A percentile compares a stretch with the other conserved stretches of the same genome.
These are phyloP conservation scores for Maconellicoccus hirsutus DNA, from an alignment of 1,140 invertebrate species.

Conservation along the genomic window DNA sequence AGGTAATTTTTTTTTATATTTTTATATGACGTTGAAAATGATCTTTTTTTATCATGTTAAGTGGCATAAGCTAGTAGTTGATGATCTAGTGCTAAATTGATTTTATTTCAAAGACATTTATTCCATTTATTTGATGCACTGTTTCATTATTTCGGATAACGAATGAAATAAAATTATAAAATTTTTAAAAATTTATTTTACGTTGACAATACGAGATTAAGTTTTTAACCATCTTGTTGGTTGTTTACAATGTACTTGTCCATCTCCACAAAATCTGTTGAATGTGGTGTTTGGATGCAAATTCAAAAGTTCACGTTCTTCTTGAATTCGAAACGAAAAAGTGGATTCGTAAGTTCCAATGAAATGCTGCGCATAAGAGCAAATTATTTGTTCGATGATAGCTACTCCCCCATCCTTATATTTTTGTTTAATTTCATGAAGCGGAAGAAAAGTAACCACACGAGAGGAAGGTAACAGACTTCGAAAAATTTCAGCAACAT, in stretches of 20 bases:
- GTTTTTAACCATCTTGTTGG: slow-evolving; percentile 25
- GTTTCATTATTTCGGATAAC: no score
- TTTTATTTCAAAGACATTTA: no score
- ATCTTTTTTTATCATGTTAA: no score
- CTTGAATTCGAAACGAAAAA: slow-evolving; percentile 91
- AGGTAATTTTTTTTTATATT: no score
- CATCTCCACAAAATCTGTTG: slow-evolving; percentile 64
- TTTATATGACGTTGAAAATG: no score
- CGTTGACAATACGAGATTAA: no score
- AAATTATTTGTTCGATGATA: slow-evolving; percentile 93
- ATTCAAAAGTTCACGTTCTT: slow-evolving; percentile 89
- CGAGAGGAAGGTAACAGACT: slow-evolving; percentile 37
- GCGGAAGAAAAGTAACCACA: slow-evolving; percentile 41
- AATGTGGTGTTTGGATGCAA: slow-evolving; percentile 72
- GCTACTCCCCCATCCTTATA: slow-evolving; percentile 78
- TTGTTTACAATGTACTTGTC: slow-evolving; percentile 26
- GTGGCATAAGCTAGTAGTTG: no score
- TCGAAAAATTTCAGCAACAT: slow-evolving; percentile 40
- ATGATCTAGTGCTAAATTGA: no score
- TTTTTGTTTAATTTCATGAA: slow-evolving; percentile 35
- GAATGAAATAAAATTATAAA: no score
- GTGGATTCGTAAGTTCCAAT: slow-evolving; percentile 89
- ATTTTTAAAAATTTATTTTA: no score
- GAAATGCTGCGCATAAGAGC: slow-evolving; percentile 75
- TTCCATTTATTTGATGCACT: no score